Evolutionary conservation across 2,888 invertebrate species (phyloP).

Genomic region (Mamestra brassicae): DNA sequence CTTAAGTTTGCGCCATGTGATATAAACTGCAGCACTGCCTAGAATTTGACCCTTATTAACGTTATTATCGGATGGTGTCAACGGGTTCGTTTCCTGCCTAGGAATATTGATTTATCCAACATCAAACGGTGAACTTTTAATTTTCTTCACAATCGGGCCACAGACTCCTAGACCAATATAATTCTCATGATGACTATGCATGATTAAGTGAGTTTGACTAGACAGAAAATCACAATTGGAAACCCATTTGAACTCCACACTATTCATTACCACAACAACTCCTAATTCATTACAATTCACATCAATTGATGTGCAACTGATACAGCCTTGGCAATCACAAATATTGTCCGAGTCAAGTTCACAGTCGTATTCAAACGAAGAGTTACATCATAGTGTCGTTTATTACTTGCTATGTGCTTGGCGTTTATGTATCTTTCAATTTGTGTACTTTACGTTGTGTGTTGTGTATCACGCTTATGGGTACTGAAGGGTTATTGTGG

Average conservation of each 20-base stretch:
- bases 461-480: background rate
- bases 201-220: background rate
- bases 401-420: conserved; percentile 15
- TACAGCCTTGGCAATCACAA: conserved; percentile 42
- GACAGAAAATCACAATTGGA: background rate
- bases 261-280: background rate
- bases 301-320: conserved; percentile 35
- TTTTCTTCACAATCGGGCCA: too few species aligned
- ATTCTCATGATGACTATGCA: background rate
- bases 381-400: conserved; percentile 47
- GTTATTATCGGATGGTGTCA: too few species aligned
- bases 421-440: conserved; percentile 35
- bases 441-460: background rate
- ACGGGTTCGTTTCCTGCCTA: too few species aligned
- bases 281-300: conserved; percentile 6
- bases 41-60: too few species aligned
- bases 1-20: too few species aligned
- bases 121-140: too few species aligned
- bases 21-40: too few species aligned
- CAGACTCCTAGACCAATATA: too few species aligned
- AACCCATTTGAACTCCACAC: background rate
- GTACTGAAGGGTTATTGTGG: background rate
- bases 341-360: conserved; percentile 50
- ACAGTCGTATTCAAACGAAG: conserved; percentile 21
- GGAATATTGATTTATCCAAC: too few species aligned